phyloP scores from a whole-genome alignment of 2,888 invertebrate genomes.

The Crepidodera aurea region DNA sequence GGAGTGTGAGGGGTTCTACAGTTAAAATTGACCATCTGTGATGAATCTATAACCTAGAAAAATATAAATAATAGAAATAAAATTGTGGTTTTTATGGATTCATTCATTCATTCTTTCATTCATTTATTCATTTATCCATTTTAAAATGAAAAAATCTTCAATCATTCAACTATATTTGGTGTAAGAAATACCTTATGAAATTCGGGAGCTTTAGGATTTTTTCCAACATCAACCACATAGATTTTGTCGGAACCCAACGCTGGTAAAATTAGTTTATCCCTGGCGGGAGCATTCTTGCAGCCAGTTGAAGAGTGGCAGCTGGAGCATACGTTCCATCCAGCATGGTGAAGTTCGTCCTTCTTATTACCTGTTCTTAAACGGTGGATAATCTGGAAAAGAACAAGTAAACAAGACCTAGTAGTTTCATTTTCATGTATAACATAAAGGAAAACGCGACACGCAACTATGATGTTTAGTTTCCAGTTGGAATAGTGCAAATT shows the following conservation, averaged over 20 bases:
- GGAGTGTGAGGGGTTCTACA: conserved; percentile 91
- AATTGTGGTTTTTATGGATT: too few species aligned
- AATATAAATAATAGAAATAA: background rate
- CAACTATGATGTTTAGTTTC: too few species aligned
- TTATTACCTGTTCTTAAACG: conserved; percentile 79
- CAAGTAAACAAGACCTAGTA: background rate
- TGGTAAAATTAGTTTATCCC: conserved; percentile 86
- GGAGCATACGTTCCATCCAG: conserved; percentile 97
- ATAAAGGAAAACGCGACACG: too few species aligned
- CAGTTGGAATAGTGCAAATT: too few species aligned
- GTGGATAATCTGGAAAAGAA: conserved; percentile 77
- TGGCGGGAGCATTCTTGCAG: conserved; percentile 62
- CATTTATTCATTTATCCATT: too few species aligned
- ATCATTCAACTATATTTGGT: too few species aligned
- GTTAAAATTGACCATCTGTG: conserved; percentile 77
- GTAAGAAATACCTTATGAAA: conserved; percentile 71
- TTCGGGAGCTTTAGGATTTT: conserved; percentile 75
- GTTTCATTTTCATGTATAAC: background rate
- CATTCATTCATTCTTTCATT: too few species aligned
- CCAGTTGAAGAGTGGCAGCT: conserved; percentile 75
- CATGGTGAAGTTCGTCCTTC: conserved; percentile 93
- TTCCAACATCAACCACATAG: conserved; percentile 82
- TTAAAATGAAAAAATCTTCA: too few species aligned
- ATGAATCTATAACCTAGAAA: conserved; percentile 78
- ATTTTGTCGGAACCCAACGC: conserved; percentile 82